A percentile compares a stretch with the other conserved stretches of the same genome.
These are phyloP conservation scores for Pheosia tremula DNA, from an alignment of 2,888 invertebrate genomes.

Conservation along the genomic window DNA sequence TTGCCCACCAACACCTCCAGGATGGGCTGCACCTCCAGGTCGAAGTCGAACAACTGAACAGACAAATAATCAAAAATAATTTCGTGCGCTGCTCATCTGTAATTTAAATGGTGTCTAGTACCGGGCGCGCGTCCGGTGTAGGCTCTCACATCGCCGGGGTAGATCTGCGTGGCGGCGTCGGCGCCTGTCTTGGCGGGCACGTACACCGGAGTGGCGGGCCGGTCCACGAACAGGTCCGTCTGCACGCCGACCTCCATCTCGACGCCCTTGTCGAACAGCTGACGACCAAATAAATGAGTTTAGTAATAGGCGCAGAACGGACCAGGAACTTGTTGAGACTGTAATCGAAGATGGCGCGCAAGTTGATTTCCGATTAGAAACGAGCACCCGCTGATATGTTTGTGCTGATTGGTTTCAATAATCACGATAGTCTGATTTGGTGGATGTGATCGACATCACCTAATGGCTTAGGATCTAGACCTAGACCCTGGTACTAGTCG, in stretches of 20 bases:
- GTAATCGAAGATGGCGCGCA: too few relatives aligned
- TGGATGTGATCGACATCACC: too few relatives aligned
- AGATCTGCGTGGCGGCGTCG: conserved; percentile 94
- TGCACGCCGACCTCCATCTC: conserved; percentile 92
- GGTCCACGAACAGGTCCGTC: conserved; percentile 94
- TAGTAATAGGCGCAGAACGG: not conserved
- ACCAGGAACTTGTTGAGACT: too few relatives aligned
- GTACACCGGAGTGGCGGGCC: conserved; percentile 91
- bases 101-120: not conserved
- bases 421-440: too few relatives aligned
- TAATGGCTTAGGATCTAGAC: too few relatives aligned
- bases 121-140: not conserved
- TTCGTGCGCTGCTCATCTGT: not conserved
- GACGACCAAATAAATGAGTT: conserved; percentile 14
- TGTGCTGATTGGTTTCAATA: too few relatives aligned
- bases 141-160: conserved; percentile 91
- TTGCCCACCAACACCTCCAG: conserved; percentile 95
- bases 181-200: conserved; percentile 92
- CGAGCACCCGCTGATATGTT: too few relatives aligned
- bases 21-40: conserved; percentile 95
- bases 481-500: too few relatives aligned
- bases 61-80: not conserved
- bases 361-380: too few relatives aligned
- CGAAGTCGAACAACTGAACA: conserved; percentile 93
- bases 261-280: conserved; percentile 89